Conservation (phyloP, 2,888 invertebrate genomes). For the Xylota sylvarum region DNA sequence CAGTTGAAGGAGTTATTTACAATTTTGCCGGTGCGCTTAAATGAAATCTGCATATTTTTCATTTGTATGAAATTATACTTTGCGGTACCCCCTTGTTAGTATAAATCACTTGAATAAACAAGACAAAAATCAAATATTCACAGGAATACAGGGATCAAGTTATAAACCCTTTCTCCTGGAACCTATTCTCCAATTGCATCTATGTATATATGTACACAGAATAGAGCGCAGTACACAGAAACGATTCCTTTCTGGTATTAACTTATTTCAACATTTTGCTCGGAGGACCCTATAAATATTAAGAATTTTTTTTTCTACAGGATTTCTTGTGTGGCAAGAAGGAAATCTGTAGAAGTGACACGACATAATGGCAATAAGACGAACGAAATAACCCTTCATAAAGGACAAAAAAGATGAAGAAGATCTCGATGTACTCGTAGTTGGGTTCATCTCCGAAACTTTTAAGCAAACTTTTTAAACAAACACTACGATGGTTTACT, state of each 20-base stretch:
- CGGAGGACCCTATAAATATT: slow-evolving; percentile 33
- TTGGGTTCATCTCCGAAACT: slow-evolving; percentile 68
- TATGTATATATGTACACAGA: slow-evolving; percentile 14
- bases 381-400: slow-evolving; percentile 33
- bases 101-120: slow-evolving; percentile 65
- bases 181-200: slow-evolving; percentile 40
- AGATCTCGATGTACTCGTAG: slow-evolving; percentile 35
- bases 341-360: slow-evolving; percentile 58
- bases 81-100: slow-evolving; percentile 30
- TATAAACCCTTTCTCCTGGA: slow-evolving; percentile 48
- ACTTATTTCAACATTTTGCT: slow-evolving; percentile 52
- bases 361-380: slow-evolving; percentile 63
- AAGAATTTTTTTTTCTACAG: background rate
- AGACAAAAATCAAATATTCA: slow-evolving; percentile 69
- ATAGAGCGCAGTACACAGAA: background rate
- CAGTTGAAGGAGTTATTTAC: no score
- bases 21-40: no score
- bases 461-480: slow-evolving; percentile 70
- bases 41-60: slow-evolving; percentile 71
- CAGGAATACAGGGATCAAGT: slow-evolving; percentile 36
- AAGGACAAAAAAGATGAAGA: slow-evolving; percentile 41
- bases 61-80: slow-evolving; percentile 54
- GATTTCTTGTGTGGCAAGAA: slow-evolving; percentile 13
- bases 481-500: slow-evolving; percentile 69
- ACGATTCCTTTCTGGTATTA: slow-evolving; percentile 2